Conservation (phyloP, 1,140 invertebrate species). For the Drosophila ohnishii region DNA sequence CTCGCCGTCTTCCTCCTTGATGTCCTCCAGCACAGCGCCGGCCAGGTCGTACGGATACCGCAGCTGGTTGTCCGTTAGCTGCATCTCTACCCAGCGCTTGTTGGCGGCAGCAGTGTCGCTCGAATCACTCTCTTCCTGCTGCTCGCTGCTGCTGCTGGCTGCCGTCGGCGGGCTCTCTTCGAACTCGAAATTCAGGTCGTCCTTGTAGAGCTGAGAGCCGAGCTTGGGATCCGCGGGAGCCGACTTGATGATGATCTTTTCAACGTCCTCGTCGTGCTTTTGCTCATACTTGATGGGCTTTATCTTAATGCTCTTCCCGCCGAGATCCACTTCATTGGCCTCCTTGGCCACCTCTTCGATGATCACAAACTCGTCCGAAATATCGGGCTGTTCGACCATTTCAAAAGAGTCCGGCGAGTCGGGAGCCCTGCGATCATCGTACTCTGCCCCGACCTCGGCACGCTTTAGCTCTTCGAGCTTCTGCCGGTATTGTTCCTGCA, state of each 20-base stretch:
- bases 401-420: conserved; percentile 96
- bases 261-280: conserved; percentile 88
- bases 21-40: conserved; percentile 92
- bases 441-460: conserved; percentile 66
- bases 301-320: conserved; percentile 91
- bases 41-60: conserved; percentile 88
- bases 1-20: conserved; percentile 95
- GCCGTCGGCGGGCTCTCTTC: conserved; percentile 88
- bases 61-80: conserved; percentile 88
- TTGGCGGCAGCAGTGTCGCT: conserved; percentile 88
- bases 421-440: conserved; percentile 85
- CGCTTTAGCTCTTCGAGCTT: conserved; percentile 83
- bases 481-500: conserved; percentile 79
- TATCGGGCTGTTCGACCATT: conserved; percentile 92
- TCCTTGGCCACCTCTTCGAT: conserved; percentile 93
- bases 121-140: conserved; percentile 84
- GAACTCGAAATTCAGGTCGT: conserved; percentile 87
- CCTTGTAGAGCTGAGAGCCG: conserved; percentile 84
- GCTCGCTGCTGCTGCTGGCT: conserved; percentile 83
- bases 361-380: conserved; percentile 93
- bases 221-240: conserved; percentile 84
- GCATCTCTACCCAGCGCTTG: conserved; percentile 95
- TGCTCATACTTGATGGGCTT: conserved; percentile 84
- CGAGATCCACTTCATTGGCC: conserved; percentile 90
- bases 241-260: conserved; percentile 88